Evolutionary conservation across 1,140 invertebrate genomes (phyloP).

Genomic region (Pteromalus puparum): DNA sequence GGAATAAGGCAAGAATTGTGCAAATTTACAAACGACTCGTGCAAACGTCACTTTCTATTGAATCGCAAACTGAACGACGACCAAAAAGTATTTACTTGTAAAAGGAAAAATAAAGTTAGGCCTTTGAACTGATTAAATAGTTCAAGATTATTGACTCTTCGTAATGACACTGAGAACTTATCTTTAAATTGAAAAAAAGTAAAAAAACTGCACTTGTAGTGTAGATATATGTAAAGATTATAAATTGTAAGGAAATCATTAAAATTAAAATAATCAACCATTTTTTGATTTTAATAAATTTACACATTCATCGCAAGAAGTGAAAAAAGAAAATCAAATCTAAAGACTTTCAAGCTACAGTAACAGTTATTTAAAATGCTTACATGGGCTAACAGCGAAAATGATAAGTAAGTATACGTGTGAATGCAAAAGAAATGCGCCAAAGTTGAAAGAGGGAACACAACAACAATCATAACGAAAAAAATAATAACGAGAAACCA

Average conservation of each 20-base stretch:
- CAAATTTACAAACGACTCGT: neutral
- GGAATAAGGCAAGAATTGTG: neutral
- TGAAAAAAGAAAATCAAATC: constrained; percentile 34
- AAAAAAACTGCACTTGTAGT: constrained; percentile 15
- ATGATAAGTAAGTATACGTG: constrained; percentile 37
- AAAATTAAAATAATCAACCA: no score
- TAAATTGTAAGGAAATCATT: no score
- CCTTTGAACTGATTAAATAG: constrained; percentile 47
- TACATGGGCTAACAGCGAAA: constrained; percentile 11
- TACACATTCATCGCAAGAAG: constrained; percentile 41
- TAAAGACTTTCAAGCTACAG: constrained; percentile 27
- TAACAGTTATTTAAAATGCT: constrained; percentile 51
- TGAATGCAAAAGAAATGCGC: constrained; percentile 26
- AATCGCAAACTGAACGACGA: neutral
- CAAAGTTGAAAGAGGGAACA: constrained; percentile 37
- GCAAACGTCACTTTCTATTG: constrained; percentile 8
- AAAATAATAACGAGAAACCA: constrained; percentile 36
- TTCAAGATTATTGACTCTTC: constrained; percentile 42
- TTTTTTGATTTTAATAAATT: no score
- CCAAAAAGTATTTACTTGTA: constrained; percentile 14
- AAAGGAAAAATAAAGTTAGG: constrained; percentile 46
- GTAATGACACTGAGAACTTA: constrained; percentile 43
- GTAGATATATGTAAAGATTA: neutral
- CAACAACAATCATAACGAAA: constrained; percentile 21
- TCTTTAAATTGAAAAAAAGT: constrained; percentile 25